phyloP scores from a whole-genome alignment of 2,113 vertebrate genomes.

The Carassius carassius region DNA sequence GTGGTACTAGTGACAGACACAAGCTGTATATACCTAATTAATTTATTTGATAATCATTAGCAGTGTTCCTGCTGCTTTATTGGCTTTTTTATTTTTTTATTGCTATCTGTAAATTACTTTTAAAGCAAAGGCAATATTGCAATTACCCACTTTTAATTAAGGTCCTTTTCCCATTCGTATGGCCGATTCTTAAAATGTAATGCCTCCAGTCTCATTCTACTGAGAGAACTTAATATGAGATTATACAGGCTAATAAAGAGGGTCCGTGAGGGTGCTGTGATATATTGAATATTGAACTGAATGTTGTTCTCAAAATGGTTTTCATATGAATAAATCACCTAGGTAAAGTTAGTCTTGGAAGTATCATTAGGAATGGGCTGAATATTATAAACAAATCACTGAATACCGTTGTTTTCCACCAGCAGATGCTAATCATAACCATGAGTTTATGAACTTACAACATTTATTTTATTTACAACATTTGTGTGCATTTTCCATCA shows the following conservation, averaged over 20 bases:
- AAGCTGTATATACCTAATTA: conserved; percentile 24
- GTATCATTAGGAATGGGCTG: not conserved
- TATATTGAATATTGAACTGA: not conserved
- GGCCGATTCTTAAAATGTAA: not conserved
- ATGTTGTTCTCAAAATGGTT: not conserved
- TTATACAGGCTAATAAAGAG: not conserved
- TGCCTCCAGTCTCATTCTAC: not conserved
- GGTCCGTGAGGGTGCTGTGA: not conserved
- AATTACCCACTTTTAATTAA: conserved; percentile 40
- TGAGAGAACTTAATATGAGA: not conserved
- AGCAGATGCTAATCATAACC: too few species aligned
- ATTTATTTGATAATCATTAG: conserved; percentile 36
- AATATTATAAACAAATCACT: too few species aligned
- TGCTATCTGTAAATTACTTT: conserved; percentile 45
- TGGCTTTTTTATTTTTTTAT: not conserved
- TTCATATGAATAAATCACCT: not conserved
- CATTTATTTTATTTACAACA: too few species aligned
- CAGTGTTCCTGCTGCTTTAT: conserved; percentile 12
- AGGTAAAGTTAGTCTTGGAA: not conserved
- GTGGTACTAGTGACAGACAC: conserved; percentile 13
- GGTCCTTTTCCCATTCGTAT: not conserved
- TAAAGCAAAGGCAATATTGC: conserved; percentile 41
- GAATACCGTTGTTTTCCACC: too few species aligned
- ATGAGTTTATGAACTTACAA: too few species aligned
- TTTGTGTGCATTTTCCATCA: too few species aligned